Evolutionary conservation across 2,888 invertebrate genomes (phyloP).

Genomic region (Molanna angustata): DNA sequence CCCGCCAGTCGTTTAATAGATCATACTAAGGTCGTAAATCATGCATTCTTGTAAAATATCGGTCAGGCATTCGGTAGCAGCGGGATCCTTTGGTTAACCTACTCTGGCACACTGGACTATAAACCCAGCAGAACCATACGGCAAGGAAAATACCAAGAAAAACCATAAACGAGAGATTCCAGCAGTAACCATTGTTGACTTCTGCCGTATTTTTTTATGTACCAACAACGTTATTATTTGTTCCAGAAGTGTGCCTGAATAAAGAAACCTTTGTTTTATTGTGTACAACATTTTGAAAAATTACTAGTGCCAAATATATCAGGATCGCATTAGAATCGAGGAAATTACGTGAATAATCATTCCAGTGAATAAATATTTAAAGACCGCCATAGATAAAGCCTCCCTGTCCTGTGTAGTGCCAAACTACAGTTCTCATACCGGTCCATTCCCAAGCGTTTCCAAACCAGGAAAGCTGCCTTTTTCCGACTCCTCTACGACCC

Average conservation of each 20-base stretch:
- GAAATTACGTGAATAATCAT: neutral
- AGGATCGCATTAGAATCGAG: neutral
- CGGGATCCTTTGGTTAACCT: slow-evolving; percentile 23
- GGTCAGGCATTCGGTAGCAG: slow-evolving; percentile 25
- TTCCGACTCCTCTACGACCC: no score
- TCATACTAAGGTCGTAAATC: slow-evolving; percentile 26
- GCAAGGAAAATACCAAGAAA: slow-evolving; percentile 13
- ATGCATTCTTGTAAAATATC: slow-evolving; percentile 28
- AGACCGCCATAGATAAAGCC: no score
- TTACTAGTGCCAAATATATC: neutral
- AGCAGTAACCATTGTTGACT: neutral
- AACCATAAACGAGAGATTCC: no score
- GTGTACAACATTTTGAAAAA: slow-evolving; percentile 4
- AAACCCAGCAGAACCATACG: no score
- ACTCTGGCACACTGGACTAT: slow-evolving; percentile 1
- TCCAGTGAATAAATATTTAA: neutral
- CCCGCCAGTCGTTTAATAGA: slow-evolving; percentile 20
- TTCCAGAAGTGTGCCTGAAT: slow-evolving; percentile 17
- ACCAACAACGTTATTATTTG: slow-evolving; percentile 7
- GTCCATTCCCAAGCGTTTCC: no score
- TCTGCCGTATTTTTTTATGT: slow-evolving; percentile 2
- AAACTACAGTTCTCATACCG: no score
- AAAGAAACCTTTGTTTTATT: slow-evolving; percentile 7
- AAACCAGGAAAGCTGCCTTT: no score
- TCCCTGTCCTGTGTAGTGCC: no score